Evolutionary conservation across 2,797 vertebrate genomes (phyloP).

Genomic region (Sebastes minor): DNA sequence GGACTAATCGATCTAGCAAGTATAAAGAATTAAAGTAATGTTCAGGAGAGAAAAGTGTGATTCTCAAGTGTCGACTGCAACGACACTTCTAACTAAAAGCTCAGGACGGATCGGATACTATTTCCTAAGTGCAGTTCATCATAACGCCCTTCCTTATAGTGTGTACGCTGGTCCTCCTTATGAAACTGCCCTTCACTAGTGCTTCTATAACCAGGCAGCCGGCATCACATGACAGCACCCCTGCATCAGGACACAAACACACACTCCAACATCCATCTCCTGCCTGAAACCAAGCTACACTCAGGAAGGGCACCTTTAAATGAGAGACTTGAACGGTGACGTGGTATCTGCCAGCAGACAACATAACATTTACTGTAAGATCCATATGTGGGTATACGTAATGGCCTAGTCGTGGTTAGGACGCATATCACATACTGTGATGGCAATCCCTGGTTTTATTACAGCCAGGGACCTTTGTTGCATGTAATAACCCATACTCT

Average conservation of each 20-base stretch:
- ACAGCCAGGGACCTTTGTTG: neutral
- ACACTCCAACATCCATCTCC: neutral
- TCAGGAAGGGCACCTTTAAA: neutral
- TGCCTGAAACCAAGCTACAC: neutral
- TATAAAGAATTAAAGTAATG: neutral
- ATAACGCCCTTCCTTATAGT: neutral
- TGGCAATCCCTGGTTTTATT: neutral
- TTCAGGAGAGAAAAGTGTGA: neutral
- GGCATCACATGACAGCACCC: neutral
- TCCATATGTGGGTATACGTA: fast-evolving
- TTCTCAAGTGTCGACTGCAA: neutral
- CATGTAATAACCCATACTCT: neutral
- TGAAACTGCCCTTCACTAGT: constrained; percentile 20
- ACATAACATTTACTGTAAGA: neutral
- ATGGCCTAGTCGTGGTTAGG: neutral
- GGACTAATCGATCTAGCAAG: fast-evolving
- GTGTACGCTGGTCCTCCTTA: neutral
- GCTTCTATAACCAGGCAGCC: constrained; percentile 18
- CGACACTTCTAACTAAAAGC: neutral
- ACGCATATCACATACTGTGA: neutral
- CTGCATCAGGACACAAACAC: neutral
- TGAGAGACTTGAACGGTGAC: neutral
- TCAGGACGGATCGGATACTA: neutral
- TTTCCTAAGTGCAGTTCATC: neutral
- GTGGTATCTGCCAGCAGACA: neutral